A percentile compares a stretch with the other conserved stretches of the same genome.
Conservation (phyloP, 64 coral and sea anemone genomes). For the Actinia tenebrosa region DNA sequence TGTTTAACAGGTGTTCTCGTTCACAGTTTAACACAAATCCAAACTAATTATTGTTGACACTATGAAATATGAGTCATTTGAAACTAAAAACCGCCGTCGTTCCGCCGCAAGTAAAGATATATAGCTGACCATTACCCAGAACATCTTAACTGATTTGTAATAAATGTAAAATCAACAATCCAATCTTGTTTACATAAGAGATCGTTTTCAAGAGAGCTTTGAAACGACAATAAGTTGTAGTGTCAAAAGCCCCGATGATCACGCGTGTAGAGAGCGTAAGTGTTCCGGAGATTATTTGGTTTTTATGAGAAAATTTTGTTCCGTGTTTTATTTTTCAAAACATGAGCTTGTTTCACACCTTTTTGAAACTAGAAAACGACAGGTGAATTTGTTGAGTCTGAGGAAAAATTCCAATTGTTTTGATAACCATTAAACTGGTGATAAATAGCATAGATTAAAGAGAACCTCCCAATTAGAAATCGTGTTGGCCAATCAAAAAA, state of each 20-base stretch:
- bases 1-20: background rate
- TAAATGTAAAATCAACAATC: slow-evolving; percentile 17
- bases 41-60: background rate
- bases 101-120: background rate
- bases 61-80: slow-evolving; percentile 4
- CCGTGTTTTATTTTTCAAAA: background rate
- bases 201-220: background rate
- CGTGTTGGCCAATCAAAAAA: background rate
- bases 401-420: background rate
- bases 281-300: background rate
- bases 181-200: background rate
- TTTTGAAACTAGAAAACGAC: background rate
- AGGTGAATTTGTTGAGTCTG: background rate
- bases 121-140: background rate
- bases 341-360: background rate
- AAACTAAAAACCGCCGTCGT: background rate
- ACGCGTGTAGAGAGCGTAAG: background rate
- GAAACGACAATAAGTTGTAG: background rate
- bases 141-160: background rate
- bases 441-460: background rate
- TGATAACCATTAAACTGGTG: background rate
- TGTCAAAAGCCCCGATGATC: background rate
- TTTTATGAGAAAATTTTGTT: background rate
- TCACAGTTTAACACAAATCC: background rate
- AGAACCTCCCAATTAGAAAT: background rate